Evolutionary conservation across 2,797 vertebrate species (phyloP), one percentile per base, ranked within the genome.

Genomic region (Falco rusticolus): DNA sequence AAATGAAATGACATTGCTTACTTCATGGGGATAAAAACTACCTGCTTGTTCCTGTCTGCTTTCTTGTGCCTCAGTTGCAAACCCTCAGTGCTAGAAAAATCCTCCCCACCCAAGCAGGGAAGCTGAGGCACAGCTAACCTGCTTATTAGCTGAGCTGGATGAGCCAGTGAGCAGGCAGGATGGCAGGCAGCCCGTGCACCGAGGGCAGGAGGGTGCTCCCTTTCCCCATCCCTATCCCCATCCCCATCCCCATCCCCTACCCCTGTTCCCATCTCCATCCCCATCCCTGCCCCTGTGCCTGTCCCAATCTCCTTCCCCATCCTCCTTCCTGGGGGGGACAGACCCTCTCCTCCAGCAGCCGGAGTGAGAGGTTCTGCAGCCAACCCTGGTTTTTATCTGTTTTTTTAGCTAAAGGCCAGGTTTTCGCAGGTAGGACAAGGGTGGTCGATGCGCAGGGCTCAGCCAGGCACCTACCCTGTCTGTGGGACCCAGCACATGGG

Each of bases 341-440:
- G 26, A 47, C 1, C 15, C 16, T 68, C 11, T 87, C 45, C 56
- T 74, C 43, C 63, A 79, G 61, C 56, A 89, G 39, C 37, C 0
- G 0, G 9, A 74, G 16, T 0, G 0, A 37, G 24, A 25, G 8
- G 0, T 4, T 68, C 63, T 81, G 57, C 5, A 48, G 4, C 41
- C 54, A 79, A 1, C 5, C 19, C 5, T 48, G 28, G 0, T 6
- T 87, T 84, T 81, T 47, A n/a, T 8, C 22, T 53, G 43, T 48
- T 80, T 81, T 83, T 50, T 34, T 6, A 13, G 21, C 11, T 53
- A 20, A 59, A 87, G 39, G 19, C 22, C 37, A 50, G 51, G 3
- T 13, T 69, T 82, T 63, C 14, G 57, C 54, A 25, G 4, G 6
- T 25, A 74, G 16, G 37, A 48, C 0, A 0, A 54, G 24, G n/a